Percentiles rank a stretch among this genome's conserved stretches.
These are phyloP conservation scores for Orientallactaga sibirica DNA, from an alignment of 2,797 vertebrate species.

Conservation along the genomic window DNA sequence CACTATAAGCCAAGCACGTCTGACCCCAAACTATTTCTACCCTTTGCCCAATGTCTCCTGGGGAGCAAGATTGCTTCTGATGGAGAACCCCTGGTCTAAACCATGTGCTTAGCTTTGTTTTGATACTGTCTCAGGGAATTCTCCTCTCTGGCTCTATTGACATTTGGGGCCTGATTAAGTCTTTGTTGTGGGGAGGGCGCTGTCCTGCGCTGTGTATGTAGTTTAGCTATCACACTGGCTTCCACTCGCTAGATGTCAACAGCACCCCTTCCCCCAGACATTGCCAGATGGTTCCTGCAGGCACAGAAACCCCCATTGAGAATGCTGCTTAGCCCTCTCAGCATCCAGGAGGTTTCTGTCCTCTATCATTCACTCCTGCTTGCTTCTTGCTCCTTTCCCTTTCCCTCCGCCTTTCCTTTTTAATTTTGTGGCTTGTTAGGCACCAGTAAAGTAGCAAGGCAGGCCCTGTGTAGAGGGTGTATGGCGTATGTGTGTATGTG, in stretches of 20 bases:
- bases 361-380: not conserved
- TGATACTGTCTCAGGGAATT: not conserved
- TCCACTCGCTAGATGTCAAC: not conserved
- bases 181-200: not conserved
- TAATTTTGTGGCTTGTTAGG: slow-evolving; percentile 81
- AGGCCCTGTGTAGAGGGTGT: not conserved
- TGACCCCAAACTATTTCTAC: not conserved
- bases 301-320: not conserved
- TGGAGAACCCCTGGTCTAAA: not conserved
- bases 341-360: not conserved
- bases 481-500: slow-evolving; percentile 72
- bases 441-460: slow-evolving; percentile 69
- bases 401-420: slow-evolving; percentile 70
- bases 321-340: not conserved
- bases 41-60: not conserved
- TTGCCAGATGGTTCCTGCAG: not conserved
- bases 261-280: not conserved
- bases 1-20: not conserved
- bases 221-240: not conserved
- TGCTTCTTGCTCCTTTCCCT: slow-evolving; percentile 63
- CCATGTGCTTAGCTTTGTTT: not conserved
- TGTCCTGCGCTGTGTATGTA: not conserved
- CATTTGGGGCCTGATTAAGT: not conserved
- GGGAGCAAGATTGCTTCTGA: not conserved
- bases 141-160: not conserved